Evolutionary conservation across 2,888 invertebrate genomes (phyloP).

Genomic region (Chromoteleia sp.): DNA sequence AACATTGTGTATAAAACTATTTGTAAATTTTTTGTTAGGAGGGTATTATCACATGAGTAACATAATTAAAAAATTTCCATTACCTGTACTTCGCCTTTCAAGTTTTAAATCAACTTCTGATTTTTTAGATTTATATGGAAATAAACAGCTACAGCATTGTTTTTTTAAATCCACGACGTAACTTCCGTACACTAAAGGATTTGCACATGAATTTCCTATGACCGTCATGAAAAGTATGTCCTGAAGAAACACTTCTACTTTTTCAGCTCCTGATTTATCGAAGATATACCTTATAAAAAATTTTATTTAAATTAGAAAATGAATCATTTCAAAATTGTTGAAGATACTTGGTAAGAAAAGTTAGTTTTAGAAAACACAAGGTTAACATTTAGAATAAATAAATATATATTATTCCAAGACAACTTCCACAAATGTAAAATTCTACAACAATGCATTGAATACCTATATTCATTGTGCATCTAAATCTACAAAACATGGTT

Average conservation of each 20-base stretch:
- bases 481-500: no score
- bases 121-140: conserved; percentile 54
- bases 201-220: conserved; percentile 92
- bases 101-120: conserved; percentile 49
- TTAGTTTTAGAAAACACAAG: no score
- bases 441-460: no score
- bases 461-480: no score
- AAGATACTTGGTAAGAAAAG: no score
- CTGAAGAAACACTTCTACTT: conserved; percentile 88
- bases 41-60: no score
- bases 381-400: no score
- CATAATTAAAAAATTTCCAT: conserved; percentile 58
- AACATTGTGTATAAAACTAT: no score
- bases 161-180: conserved; percentile 87
- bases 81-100: conserved; percentile 66
- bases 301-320: conserved; percentile 10
- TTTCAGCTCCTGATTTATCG: conserved; percentile 88
- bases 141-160: conserved; percentile 81
- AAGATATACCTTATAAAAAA: conserved; percentile 88
- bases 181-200: conserved; percentile 91
- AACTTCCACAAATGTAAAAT: no score
- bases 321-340: no score
- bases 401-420: no score
- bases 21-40: no score
- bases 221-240: conserved; percentile 92